Evolutionary conservation across 1,140 invertebrate genomes (phyloP).

Genomic region (Dermatophagoides farinae): DNA sequence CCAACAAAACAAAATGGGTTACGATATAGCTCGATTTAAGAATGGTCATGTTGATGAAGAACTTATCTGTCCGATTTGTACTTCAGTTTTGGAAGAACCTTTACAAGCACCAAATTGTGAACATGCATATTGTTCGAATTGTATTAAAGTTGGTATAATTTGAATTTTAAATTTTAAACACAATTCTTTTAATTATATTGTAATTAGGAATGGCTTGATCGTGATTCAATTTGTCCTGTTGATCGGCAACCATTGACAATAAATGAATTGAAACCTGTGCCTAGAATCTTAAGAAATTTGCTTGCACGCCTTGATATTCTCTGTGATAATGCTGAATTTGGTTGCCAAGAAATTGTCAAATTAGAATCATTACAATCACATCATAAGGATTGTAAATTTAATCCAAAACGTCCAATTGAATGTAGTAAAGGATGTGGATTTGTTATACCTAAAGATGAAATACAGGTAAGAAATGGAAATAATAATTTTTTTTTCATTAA

Average conservation of each 20-base stretch:
- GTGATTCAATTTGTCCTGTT: constrained; percentile 77
- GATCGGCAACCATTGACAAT: constrained; percentile 69
- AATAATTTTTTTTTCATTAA: not conserved
- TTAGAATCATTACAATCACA: constrained; percentile 59
- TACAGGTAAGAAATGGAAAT: constrained; percentile 35
- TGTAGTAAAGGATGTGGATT: constrained; percentile 82
- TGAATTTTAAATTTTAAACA: not conserved
- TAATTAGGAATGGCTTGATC: constrained; percentile 56
- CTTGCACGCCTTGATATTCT: constrained; percentile 62
- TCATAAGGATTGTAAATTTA: constrained; percentile 74
- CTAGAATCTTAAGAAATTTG: constrained; percentile 72
- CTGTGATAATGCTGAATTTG: constrained; percentile 72
- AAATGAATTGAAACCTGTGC: constrained; percentile 65
- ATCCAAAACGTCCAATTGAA: constrained; percentile 73
- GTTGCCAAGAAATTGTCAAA: constrained; percentile 62
- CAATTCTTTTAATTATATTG: not conserved
- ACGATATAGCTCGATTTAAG: constrained; percentile 65
- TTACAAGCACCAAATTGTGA: constrained; percentile 80
- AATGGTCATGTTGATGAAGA: constrained; percentile 69
- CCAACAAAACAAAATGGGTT: constrained; percentile 44
- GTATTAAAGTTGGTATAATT: constrained; percentile 40
- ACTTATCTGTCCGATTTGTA: constrained; percentile 73
- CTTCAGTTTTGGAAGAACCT: constrained; percentile 67
- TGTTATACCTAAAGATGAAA: constrained; percentile 79
- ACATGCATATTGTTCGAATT: constrained; percentile 79